Evolutionary conservation across 1,140 invertebrate genomes (phyloP), one percentile per base, ranked within the genome.

Genomic region (Atta cephalotes): DNA sequence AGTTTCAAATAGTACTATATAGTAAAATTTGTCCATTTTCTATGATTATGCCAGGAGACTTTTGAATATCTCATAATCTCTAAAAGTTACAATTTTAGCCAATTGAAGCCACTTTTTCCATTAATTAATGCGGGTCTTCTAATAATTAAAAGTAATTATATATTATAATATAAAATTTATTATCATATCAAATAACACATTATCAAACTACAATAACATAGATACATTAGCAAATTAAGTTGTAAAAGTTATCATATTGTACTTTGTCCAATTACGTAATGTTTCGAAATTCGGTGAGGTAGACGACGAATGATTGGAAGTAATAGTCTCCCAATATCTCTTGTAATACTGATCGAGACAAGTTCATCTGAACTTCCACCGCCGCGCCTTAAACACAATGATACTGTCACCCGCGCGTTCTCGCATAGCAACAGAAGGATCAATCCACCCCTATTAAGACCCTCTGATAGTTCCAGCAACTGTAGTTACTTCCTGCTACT

Each of bases 401-500:
- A 35, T n/a, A 18, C 28, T 76, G 80, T 84, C 80, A 76, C n/a
- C 45, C 56, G 56, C 56, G 70, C 49, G 28, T 5, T 82, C 68
- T 45, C 53, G 25, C 21, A 39, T 49, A 60, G 53, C 25, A 62
- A 49, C 53, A 62, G 70, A 74, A 9, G 58, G 80, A 84, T 84
- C 56, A 84, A 76, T 62, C 35, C 28, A 12, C 31, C 45, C 18
- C 25, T 7, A 18, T 25, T 45, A 74, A 84, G 80, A 84, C 70
- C 51, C 49, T 21, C 68, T 56, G 68, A 82, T 82, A 74, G 80
- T 84, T 74, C 56, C 70, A 6, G 56, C 12, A 62, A 82, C 80
- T 82, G 68, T 74, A 74, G 53, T 56, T 74, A 39, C 70, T 74
- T 84, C 80, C 80, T 62, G 58, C 28, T 49, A 53, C 28, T 12